Conservation (phyloP, 1,140 invertebrate species). For the Caenorhabditis brenneri region DNA sequence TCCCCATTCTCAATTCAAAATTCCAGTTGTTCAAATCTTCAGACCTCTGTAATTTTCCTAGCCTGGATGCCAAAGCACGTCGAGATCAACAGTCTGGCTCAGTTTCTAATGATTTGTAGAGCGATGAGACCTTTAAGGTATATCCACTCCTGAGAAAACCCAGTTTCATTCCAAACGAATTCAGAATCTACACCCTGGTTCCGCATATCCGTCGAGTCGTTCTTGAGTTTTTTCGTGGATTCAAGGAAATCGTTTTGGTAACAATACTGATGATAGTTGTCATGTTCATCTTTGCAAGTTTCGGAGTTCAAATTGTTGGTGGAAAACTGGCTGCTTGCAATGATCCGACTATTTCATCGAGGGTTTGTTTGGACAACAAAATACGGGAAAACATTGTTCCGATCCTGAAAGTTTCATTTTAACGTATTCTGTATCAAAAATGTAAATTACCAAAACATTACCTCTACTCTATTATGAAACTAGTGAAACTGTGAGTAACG, state of each 20-base stretch:
- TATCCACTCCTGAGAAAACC: not conserved
- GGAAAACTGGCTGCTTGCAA: slow-evolving; percentile 93
- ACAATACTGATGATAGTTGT: slow-evolving; percentile 92
- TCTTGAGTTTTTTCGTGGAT: slow-evolving; percentile 94
- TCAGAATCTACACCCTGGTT: slow-evolving; percentile 93
- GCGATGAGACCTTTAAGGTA: slow-evolving; percentile 86
- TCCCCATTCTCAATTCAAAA: not conserved
- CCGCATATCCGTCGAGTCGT: slow-evolving; percentile 99
- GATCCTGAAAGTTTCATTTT: no score
- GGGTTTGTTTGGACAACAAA: slow-evolving; percentile 50
- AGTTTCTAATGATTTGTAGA: slow-evolving; percentile 92
- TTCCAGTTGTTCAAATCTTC: slow-evolving; percentile 52
- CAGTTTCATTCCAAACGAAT: not conserved
- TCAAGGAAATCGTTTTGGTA: slow-evolving; percentile 91
- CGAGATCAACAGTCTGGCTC: slow-evolving; percentile 86
- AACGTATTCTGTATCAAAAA: no score
- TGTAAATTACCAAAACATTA: no score
- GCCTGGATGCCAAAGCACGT: slow-evolving; percentile 94
- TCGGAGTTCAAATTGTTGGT: slow-evolving; percentile 95
- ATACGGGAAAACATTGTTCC: no score
- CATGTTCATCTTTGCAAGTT: slow-evolving; percentile 99
- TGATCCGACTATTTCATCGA: slow-evolving; percentile 78
- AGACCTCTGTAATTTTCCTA: slow-evolving; percentile 92
- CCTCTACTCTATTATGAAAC: no score
- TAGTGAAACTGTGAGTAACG: no score